Percentiles rank a stretch among this genome's conserved stretches.
Conservation (phyloP, 2,888 invertebrate species). For the Uloborus plumipes region DNA sequence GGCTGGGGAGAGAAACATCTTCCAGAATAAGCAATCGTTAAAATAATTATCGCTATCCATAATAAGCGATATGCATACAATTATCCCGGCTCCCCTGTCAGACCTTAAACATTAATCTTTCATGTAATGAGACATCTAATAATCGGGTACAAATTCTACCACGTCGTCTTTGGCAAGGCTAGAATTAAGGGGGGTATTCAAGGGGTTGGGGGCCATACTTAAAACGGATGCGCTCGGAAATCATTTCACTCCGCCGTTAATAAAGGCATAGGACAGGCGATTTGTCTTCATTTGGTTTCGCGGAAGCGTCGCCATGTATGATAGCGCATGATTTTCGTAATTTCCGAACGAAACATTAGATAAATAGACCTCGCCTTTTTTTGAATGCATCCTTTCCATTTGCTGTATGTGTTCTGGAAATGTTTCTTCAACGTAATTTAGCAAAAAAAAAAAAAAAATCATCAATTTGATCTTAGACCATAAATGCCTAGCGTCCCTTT, state of each 20-base stretch:
- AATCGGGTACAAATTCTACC: slow-evolving; percentile 58
- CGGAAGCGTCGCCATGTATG: not conserved
- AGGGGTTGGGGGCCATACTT: slow-evolving; percentile 15
- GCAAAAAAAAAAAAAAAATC: too few relatives aligned
- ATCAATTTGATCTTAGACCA: too few relatives aligned
- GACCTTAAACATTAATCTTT: slow-evolving; percentile 58
- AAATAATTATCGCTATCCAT: slow-evolving; percentile 63
- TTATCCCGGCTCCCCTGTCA: slow-evolving; percentile 57
- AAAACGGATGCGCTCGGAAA: slow-evolving; percentile 55
- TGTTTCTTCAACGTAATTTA: too few relatives aligned
- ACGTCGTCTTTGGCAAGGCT: slow-evolving; percentile 36
- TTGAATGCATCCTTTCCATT: too few relatives aligned
- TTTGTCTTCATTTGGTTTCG: slow-evolving; percentile 52
- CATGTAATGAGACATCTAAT: slow-evolving; percentile 62
- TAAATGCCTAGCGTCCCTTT: too few relatives aligned
- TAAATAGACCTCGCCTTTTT: too few relatives aligned
- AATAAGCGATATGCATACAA: slow-evolving; percentile 63
- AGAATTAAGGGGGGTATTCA: not conserved
- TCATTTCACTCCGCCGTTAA: slow-evolving; percentile 56
- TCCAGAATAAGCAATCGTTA: slow-evolving; percentile 59
- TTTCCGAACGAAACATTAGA: too few relatives aligned
- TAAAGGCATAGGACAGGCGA: slow-evolving; percentile 50
- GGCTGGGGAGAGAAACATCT: too few relatives aligned
- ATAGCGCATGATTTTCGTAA: not conserved
- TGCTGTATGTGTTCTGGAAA: too few relatives aligned